Conservation (phyloP, 92 coral and sea anemone genomes). For the Metridium senile region DNA sequence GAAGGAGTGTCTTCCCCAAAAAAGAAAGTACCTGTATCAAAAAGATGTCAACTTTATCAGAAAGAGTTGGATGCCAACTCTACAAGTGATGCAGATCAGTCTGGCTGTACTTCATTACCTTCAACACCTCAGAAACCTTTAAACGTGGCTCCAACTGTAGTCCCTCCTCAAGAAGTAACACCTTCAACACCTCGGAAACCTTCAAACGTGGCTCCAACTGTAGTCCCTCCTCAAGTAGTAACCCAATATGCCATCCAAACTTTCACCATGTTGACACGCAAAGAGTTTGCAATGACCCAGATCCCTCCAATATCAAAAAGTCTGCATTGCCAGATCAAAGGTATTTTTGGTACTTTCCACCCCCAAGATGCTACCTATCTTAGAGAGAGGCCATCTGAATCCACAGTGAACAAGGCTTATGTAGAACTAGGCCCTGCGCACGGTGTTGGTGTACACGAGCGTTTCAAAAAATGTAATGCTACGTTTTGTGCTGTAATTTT, state of each 20-base stretch:
- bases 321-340: neutral
- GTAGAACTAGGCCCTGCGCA: too few species aligned
- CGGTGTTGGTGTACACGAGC: too few species aligned
- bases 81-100: neutral
- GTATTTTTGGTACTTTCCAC: neutral
- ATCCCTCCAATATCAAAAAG: neutral
- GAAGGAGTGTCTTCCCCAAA: neutral
- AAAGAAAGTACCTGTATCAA: neutral
- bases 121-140: neutral
- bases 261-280: neutral
- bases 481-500: too few species aligned
- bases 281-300: neutral
- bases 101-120: neutral
- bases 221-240: neutral
- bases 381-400: too few species aligned
- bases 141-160: neutral
- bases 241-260: neutral
- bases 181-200: too few species aligned
- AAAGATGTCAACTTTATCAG: neutral
- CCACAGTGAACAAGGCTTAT: too few species aligned
- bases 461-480: too few species aligned
- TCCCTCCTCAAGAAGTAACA: neutral
- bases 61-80: neutral
- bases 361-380: conserved; percentile 16
- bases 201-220: neutral